Percentiles rank a stretch among this genome's conserved stretches.
phyloP scores from a whole-genome alignment of 2,888 invertebrate species.

The Conus canariensis region DNA sequence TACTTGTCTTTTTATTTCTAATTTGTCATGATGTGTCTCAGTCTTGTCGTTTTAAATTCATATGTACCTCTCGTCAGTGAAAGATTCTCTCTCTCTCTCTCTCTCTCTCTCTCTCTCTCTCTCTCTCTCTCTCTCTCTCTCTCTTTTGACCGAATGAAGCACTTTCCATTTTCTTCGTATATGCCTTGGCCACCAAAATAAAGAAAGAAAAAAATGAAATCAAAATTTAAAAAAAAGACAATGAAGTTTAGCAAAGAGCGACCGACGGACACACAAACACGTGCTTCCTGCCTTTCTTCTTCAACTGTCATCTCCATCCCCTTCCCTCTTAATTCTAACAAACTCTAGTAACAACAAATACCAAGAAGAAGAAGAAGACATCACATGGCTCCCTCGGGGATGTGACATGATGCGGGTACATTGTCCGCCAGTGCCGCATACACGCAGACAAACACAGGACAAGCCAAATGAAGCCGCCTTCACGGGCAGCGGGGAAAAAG shows the following conservation, averaged over 20 bases:
- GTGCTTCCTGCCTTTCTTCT: neutral
- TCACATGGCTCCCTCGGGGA: neutral
- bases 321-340: neutral
- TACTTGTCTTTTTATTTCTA: neutral
- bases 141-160: neutral
- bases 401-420: neutral
- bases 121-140: neutral
- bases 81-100: neutral
- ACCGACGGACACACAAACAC: neutral
- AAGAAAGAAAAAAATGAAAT: too few relatives aligned
- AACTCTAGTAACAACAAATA: too few relatives aligned
- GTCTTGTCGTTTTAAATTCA: too few relatives aligned
- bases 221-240: too few relatives aligned
- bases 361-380: too few relatives aligned
- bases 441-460: too few relatives aligned
- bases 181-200: too few relatives aligned
- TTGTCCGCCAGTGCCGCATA: too few relatives aligned
- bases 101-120: conserved; percentile 11
- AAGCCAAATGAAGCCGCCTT: too few relatives aligned
- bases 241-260: too few relatives aligned
- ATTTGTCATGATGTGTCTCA: neutral
- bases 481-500: neutral
- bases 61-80: too few relatives aligned
- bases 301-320: neutral
- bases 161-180: too few relatives aligned